Conservation (phyloP, 2,797 vertebrate species). For the Pristis pectinata region DNA sequence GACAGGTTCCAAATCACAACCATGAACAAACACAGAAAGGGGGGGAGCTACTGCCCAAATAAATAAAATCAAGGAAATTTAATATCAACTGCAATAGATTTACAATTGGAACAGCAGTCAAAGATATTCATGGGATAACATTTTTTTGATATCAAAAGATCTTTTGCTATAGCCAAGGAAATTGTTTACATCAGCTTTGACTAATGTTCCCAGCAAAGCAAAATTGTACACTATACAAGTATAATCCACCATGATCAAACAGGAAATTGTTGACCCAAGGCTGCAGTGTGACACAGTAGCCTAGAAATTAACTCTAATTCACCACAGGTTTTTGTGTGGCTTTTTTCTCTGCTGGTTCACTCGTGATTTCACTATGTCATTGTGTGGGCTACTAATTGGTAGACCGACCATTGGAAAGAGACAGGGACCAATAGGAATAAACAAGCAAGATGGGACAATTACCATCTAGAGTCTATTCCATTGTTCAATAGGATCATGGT, state of each 20-base stretch:
- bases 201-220: neutral
- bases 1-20: neutral
- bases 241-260: neutral
- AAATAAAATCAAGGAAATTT: neutral
- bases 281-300: neutral
- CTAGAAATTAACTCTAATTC: neutral
- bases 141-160: neutral
- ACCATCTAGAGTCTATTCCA: too few relatives aligned
- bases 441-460: too few relatives aligned
- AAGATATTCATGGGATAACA: neutral
- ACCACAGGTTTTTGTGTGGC: neutral
- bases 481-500: too few relatives aligned
- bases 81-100: conserved; percentile 20
- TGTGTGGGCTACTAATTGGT: neutral
- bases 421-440: neutral
- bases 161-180: neutral
- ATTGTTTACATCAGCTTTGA: neutral
- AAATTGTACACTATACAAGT: neutral
- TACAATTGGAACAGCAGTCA: neutral
- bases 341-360: neutral
- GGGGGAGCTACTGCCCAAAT: neutral
- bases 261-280: neutral
- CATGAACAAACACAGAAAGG: neutral
- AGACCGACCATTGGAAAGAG: neutral
- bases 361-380: neutral